A percentile compares a stretch with the other conserved stretches of the same genome.
Conservation (phyloP, 2,888 invertebrate genomes). For the Tetranychus truncatus region DNA sequence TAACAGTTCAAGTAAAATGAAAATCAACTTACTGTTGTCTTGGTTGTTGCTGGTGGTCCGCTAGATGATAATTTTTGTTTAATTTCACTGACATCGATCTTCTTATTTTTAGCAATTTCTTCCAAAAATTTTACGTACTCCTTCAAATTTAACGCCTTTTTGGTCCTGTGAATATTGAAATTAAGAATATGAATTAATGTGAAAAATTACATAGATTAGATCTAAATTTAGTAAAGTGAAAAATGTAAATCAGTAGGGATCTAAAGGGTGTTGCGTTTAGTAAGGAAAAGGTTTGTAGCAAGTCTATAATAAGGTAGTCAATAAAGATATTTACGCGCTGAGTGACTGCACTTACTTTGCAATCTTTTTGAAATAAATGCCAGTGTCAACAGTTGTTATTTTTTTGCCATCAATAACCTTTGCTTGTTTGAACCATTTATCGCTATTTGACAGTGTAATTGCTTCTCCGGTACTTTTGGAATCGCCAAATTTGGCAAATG, state of each 20-base stretch:
- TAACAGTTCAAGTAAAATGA: too few relatives aligned
- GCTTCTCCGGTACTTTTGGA: slow-evolving; percentile 62
- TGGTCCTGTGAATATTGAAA: slow-evolving; percentile 23
- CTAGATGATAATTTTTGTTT: slow-evolving; percentile 43
- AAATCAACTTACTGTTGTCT: slow-evolving; percentile 26
- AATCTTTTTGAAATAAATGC: slow-evolving; percentile 69
- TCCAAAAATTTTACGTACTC: slow-evolving; percentile 71
- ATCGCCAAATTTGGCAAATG: slow-evolving; percentile 71
- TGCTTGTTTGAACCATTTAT: slow-evolving; percentile 87
- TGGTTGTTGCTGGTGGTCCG: slow-evolving; percentile 49
- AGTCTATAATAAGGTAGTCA: too few relatives aligned
- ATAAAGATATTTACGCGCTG: too few relatives aligned
- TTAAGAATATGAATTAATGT: slow-evolving; percentile 12
- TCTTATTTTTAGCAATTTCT: slow-evolving; percentile 63
- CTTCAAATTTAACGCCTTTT: slow-evolving; percentile 41
- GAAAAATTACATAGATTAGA: not conserved
- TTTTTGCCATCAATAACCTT: slow-evolving; percentile 56
- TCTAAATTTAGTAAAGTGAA: not conserved
- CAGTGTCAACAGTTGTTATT: slow-evolving; percentile 65
- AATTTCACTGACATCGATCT: slow-evolving; percentile 55
- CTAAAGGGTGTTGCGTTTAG: too few relatives aligned
- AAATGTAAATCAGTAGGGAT: slow-evolving; percentile 6
- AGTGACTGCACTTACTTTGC: slow-evolving; percentile 40
- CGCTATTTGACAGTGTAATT: slow-evolving; percentile 70
- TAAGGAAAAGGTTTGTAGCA: too few relatives aligned